These are phyloP conservation scores for Ctenoplectra terminalis DNA, from an alignment of 1,140 invertebrate genomes.

Conservation along the genomic window DNA sequence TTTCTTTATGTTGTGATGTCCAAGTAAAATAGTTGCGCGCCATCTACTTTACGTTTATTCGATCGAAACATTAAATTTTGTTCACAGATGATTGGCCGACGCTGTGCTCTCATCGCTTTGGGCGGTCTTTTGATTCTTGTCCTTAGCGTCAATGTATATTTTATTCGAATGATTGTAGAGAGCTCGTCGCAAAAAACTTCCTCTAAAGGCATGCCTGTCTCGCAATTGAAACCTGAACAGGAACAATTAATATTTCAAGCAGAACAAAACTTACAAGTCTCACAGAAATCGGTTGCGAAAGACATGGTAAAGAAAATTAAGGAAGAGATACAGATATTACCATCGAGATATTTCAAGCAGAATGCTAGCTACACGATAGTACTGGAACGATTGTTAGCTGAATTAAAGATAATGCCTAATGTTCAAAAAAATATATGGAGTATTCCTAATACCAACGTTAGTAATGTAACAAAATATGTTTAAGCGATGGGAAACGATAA, in stretches of 20 bases:
- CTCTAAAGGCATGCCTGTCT: slow-evolving; percentile 57
- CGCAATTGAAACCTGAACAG: slow-evolving; percentile 59
- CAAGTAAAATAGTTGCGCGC: neutral
- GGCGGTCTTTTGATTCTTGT: slow-evolving; percentile 78
- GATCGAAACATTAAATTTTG: slow-evolving; percentile 11
- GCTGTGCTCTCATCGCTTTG: slow-evolving; percentile 75
- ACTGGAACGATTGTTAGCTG: slow-evolving; percentile 72
- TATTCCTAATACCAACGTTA: slow-evolving; percentile 77
- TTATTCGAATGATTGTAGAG: slow-evolving; percentile 79
- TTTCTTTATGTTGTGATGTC: neutral
- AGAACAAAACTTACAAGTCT: slow-evolving; percentile 52
- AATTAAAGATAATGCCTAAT: slow-evolving; percentile 71
- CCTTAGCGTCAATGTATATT: slow-evolving; percentile 76
- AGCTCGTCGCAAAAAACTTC: slow-evolving; percentile 71
- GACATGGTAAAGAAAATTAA: slow-evolving; percentile 72
- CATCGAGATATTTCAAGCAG: slow-evolving; percentile 76
- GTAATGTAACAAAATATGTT: slow-evolving; percentile 5
- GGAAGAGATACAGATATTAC: slow-evolving; percentile 69
- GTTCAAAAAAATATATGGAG: slow-evolving; percentile 73
- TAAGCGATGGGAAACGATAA: neutral
- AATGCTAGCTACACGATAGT: slow-evolving; percentile 72
- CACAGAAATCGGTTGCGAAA: slow-evolving; percentile 56
- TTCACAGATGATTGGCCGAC: slow-evolving; percentile 80
- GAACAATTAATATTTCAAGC: slow-evolving; percentile 35
- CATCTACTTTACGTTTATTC: slow-evolving; percentile 26